Conservation (phyloP, 2,113 vertebrate genomes). For the Catharus bicknelli region DNA sequence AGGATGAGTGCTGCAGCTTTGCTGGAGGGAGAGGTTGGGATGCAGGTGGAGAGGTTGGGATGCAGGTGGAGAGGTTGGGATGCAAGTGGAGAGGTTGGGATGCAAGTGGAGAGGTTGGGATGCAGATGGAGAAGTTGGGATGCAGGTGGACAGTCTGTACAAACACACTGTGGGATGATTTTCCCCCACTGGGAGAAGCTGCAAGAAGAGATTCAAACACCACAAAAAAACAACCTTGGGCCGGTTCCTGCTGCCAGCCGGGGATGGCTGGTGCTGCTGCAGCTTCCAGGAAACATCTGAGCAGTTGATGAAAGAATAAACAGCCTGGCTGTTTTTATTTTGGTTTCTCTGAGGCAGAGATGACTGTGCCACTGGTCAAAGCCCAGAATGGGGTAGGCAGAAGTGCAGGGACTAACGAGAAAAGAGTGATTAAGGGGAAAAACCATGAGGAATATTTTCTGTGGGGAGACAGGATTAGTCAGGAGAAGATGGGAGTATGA, state of each 20-base stretch:
- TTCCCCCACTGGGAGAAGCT: neutral
- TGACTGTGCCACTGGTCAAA: neutral
- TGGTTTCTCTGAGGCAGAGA: neutral
- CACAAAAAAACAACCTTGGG: too few relatives aligned
- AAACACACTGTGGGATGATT: rapidly evolving
- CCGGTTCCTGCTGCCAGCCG: neutral
- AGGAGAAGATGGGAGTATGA: neutral
- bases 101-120: too few relatives aligned
- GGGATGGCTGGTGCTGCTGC: neutral
- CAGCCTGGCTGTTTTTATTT: neutral
- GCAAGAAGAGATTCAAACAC: neutral
- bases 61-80: too few relatives aligned
- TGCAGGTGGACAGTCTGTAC: neutral
- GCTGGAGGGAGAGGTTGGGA: neutral
- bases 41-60: too few relatives aligned
- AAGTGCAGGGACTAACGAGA: neutral
- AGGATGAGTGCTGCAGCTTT: neutral
- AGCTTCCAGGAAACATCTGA: constrained; percentile 36
- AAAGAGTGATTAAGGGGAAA: neutral
- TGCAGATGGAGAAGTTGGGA: rapidly evolving
- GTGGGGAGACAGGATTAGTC: neutral
- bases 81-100: too few relatives aligned
- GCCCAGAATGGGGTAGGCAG: neutral
- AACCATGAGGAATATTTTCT: neutral
- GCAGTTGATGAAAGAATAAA: neutral